Base-by-base conservation (phyloP, 2,888 invertebrate genomes). In the Atethmia centrago region DNA sequence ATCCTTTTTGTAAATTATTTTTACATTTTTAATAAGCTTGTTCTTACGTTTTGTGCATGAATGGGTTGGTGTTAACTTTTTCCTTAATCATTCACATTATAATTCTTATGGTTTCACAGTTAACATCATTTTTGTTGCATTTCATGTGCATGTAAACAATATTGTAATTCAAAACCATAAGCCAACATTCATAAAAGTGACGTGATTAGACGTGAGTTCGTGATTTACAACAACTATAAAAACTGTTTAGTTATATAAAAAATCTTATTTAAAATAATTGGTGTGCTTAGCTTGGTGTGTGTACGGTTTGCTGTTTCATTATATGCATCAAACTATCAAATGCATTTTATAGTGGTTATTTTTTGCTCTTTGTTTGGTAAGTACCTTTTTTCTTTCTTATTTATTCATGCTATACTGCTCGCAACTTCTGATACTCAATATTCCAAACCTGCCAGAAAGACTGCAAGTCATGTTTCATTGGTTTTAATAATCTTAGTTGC, bases 1-100 rank as follows among this genome's bases (percentile, higher is more conserved):
- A 98, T 97, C 97, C 97, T 97, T 97, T 97, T 95, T n/a, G n/a
- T 28, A 9, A 3, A 62, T 49, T 12, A 28, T 28, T 19, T 40
- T 51, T 0, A 75, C 53, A 61, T 21, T 56, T 4, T 21, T 45
- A n/a, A 47, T 2, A 40, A 14, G 19, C 40, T 67, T 62, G 42
- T 53, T 19, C 63, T n/a, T 49, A 40, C 25, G 19, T 55, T 47
- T 62, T 25, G 21, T 47, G 55, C 47, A 74, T 14, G 36, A 56
- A 36, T 55, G 53, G 16, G 45, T 56, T 40, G 45, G 40, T 71
- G 14, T 47, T 72, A n/a, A 19, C 19, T 42, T 40, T 40, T 51
- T 71, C 16, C n/a, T 3, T 53, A 31, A 28, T n/a, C 3, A 51
- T 51, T 42, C 40, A n/a, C 16, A 40, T 70, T 28, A n/a, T 21